Base-by-base conservation (phyloP, 1,140 invertebrate genomes). In the Eulimnadia texana region DNA sequence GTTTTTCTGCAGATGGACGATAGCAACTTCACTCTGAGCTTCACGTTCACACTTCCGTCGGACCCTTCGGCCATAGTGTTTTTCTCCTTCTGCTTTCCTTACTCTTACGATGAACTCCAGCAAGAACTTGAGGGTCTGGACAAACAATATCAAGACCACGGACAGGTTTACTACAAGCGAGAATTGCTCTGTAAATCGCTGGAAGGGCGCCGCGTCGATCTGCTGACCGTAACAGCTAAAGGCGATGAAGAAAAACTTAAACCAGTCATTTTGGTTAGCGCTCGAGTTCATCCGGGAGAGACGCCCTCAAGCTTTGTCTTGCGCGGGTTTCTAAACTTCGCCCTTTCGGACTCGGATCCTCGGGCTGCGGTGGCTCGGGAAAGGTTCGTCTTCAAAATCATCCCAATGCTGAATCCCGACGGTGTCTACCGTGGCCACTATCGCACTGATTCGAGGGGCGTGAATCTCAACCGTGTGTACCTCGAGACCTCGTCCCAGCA, bases 271-370 rank as follows among this genome's bases (percentile, higher is more conserved):
- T 89, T 97, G 71, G 74, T 98, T 64, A 90, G 86, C 61, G 88
- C 89, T 3, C 78, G 92, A 67, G 92, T 96, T 53, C 92, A 96
- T 78, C 81, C 85, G 23, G 93, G 92, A 16, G 93, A 97, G 76
- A 93, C 89, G 20, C 93, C 93, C 58, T 87, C 90, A 3, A 92
- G 86, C 71, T 95, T 93, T 78, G 89, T 96, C 16, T 84, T 96
- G 74, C 92, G 93, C 73, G 93, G 93, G 19, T 84, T 93, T 63
- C 75, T 95, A 11, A 85, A 90, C 69, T 83, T 89, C 47, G 70
- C 88, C 55, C 69, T 95, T 3, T 80, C 81, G 62, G 78, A 81
- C 27, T 81, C 85, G 56, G 87, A 92, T 70, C 70, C 71, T 23
- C 79, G 71, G 68, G 89, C 90, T 27, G 72, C 81, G 59, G 74